Base-by-base conservation (phyloP, 2,888 invertebrate species). In the Nomada ruficornis region DNA sequence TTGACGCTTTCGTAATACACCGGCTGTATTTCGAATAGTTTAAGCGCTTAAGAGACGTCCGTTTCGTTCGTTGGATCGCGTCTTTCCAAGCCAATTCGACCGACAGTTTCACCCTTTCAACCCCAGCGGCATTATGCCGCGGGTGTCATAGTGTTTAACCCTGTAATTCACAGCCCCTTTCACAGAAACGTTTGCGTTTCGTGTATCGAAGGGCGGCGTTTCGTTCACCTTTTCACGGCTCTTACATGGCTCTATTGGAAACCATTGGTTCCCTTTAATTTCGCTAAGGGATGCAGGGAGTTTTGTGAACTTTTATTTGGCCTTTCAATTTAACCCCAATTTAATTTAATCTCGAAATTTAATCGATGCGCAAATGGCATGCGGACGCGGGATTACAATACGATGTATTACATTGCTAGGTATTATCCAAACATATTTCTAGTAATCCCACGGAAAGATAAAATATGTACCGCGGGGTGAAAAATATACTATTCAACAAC, bases 1-100 rank as follows among this genome's bases (percentile, higher is more conserved):
- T 78, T 55, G 74, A 80, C 67, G 80, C 52, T 57, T 57, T 65
- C 36, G 50, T 65, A 69, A 69, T 77, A 50, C 77, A 29, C 23
- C 42, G 5, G 44, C n/a, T 23, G 62, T 42, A n/a, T 70, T 68
- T 60, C 64, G 79, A 68, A 70, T 70, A 75, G 71, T 79, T 75
- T 59, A 23, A 82, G 11, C 59, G 60, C 44, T 67, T 55, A 60
- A 64, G 63, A 64, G 60, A 63, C 77, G 50, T 36, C 36, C 36
- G 36, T 36, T 36, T 23, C 42, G 54, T 26, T 50, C 42, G 65
- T 63, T 75, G 54, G 74, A 68, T 68, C 77, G 55, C 62, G 50
- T 9, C 62, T 47, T 64, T 68, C 63, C 60, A 10, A 15, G 29
- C 47, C 11, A 42, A 72, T 77, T 18, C 57, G 23, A 18, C 15